phyloP scores from a whole-genome alignment of 2,113 vertebrate species.

The human region GRCh38 chr18:58758501-58759000 shows the following conservation, averaged over 20 bases:
- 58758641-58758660: too few species aligned
- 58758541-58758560: too few species aligned
- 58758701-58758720: background rate
- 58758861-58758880: background rate
- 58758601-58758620: too few species aligned
- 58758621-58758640: too few species aligned
- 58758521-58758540: too few species aligned
- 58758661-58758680: background rate
- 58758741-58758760: background rate
- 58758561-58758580: too few species aligned
- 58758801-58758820: fast-evolving
- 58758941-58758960: background rate
- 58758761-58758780: background rate
- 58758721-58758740: background rate
- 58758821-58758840: background rate
- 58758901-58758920: background rate
- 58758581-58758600: too few species aligned
- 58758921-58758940: background rate
- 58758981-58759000: background rate
- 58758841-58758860: background rate
- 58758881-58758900: background rate
- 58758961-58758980: background rate
- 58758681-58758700: background rate
- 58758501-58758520: too few species aligned
- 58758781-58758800: background rate